Percentiles rank a stretch among this genome's conserved stretches.
Evolutionary conservation across 92 coral and sea anemone species (phyloP).

Genomic region (Palythoa grandiflora): DNA sequence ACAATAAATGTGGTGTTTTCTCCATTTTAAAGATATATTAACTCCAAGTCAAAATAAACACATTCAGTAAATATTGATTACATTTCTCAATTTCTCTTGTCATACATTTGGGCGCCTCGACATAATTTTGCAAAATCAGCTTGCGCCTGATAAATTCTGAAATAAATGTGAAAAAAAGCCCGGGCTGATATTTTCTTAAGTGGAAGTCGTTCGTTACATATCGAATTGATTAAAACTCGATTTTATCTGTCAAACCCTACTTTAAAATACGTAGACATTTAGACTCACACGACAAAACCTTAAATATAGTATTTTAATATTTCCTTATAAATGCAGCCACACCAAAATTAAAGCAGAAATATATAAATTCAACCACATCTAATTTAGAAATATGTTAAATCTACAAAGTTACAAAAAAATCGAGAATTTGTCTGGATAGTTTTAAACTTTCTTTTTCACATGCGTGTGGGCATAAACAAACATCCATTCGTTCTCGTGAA

Average conservation of each 20-base stretch:
- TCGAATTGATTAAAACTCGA: constrained; percentile 31
- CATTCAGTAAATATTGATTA: constrained; percentile 38
- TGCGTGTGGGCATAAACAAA: constrained; percentile 32
- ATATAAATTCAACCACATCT: background rate
- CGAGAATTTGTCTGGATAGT: background rate
- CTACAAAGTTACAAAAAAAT: background rate
- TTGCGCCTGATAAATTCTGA: background rate
- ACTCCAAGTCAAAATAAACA: constrained; percentile 46
- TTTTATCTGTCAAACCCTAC: background rate
- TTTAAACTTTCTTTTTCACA: constrained; percentile 17
- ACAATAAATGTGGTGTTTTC: constrained; percentile 26
- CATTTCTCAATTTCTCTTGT: constrained; percentile 38
- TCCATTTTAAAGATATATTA: constrained; percentile 31
- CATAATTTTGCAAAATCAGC: background rate
- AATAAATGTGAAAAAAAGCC: too few relatives aligned
- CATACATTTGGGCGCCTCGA: background rate
- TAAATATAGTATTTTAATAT: background rate
- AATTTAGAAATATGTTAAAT: background rate
- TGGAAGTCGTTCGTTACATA: too few relatives aligned
- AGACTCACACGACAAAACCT: background rate
- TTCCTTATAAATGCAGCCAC: background rate
- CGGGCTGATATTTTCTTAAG: background rate
- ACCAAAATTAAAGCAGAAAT: background rate
- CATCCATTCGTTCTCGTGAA: constrained; percentile 41
- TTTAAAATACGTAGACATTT: background rate